A percentile compares a stretch with the other conserved stretches of the same genome.
Evolutionary conservation across 2,113 vertebrate species (phyloP).

Genomic region (Abramis brama): DNA sequence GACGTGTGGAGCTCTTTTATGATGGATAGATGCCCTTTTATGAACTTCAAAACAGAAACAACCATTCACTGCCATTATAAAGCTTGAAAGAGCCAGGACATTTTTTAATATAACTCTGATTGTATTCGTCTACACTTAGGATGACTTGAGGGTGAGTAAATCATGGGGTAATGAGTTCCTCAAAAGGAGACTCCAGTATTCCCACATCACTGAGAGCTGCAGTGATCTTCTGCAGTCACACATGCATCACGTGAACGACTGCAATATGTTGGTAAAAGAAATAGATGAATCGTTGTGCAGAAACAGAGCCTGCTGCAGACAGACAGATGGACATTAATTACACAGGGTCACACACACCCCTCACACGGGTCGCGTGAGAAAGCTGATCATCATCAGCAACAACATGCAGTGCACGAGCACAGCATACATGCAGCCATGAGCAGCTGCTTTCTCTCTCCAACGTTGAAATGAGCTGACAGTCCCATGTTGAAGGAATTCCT

Average conservation of each 20-base stretch:
- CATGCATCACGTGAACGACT: background rate
- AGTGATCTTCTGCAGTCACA: conserved; percentile 30
- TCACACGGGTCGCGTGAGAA: background rate
- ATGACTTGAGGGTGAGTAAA: no score
- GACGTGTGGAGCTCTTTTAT: no score
- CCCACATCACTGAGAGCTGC: background rate
- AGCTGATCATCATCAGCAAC: background rate
- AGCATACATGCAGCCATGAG: background rate
- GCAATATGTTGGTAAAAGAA: conserved; percentile 38
- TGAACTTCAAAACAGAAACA: no score
- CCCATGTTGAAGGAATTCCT: conserved; percentile 4
- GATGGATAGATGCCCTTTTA: no score
- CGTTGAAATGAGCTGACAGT: background rate
- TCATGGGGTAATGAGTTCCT: conserved; percentile 38
- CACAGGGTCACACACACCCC: conserved; percentile 5
- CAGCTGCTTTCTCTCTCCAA: background rate
- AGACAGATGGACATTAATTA: conserved; percentile 35
- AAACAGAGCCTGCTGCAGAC: conserved; percentile 21
- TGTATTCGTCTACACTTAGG: no score
- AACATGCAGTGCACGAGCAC: background rate
- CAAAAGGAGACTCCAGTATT: conserved; percentile 52
- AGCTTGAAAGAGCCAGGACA: no score
- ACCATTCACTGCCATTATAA: no score
- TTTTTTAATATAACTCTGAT: no score
- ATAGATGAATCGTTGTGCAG: conserved; percentile 10